Evolutionary conservation across 2,888 invertebrate genomes (phyloP), one percentile per base, ranked within the genome.

Genomic region (Nomada hirtipes): DNA sequence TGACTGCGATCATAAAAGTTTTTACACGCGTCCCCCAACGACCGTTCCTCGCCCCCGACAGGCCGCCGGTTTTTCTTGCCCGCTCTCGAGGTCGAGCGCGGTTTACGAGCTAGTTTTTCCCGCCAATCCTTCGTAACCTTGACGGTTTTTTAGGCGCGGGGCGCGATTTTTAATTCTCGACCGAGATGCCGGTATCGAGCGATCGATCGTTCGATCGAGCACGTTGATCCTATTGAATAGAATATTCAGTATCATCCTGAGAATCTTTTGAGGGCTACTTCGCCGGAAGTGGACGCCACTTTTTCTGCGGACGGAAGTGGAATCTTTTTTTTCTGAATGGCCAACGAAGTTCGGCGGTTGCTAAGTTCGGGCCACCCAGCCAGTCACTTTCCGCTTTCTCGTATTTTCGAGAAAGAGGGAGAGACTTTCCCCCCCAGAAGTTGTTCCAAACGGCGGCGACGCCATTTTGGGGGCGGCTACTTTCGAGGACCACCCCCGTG

Each of bases 1-100:
- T 92, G 92, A 90, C 92, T 91, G 90, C 88, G 90, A 93, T 93
- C 93, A 90, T 93, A 94, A 94, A 93, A 93, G 89, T 91, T 93
- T 93, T 93, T 93, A 93, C 92, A 92, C 89, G 78, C 84, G 26
- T 53, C 61, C 63, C 65, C 23, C 18, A 53, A 26, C 11, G 42
- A 15, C 26, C 15, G 23, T 36, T 55, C 36, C 36, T 9, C 42
- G 63, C n/a, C 59, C 50, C 52, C 15, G 47, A 13, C 47, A 47
- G 15, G 59, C 36, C 13, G 36, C 60, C 23, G 20, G 13, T 52
- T 42, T 57, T 42, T n/a, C 29, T 36, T 23, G 18, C 7, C 29
- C 20, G n/a, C 2, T 15, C 26, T n/a, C 61, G 47, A 67, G 61
- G 68, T 55, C 55, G 73, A 23, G n/a, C 60, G n/a, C n/a, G 60